These are phyloP conservation scores for Eristalis tenax DNA, from an alignment of 2,888 invertebrate genomes.

Conservation along the genomic window DNA sequence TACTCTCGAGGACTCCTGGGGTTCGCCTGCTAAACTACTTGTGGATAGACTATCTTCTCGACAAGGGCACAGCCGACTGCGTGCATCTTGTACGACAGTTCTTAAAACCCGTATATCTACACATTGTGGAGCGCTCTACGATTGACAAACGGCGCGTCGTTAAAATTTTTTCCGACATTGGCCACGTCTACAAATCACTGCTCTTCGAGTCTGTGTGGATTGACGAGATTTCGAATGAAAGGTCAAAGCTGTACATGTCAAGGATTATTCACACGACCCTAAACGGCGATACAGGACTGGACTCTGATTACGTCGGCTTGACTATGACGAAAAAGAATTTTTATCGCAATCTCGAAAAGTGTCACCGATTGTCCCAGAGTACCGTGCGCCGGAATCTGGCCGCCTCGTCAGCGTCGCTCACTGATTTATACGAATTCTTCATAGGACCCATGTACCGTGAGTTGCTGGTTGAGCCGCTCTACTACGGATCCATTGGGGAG, in stretches of 20 bases:
- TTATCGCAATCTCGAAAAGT: conserved; percentile 78
- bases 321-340: conserved; percentile 77
- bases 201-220: conserved; percentile 77
- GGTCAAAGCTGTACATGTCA: conserved; percentile 77
- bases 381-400: conserved; percentile 23
- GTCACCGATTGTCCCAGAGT: conserved; percentile 74
- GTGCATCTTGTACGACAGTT: conserved; percentile 75
- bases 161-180: conserved; percentile 77
- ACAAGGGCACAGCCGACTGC: conserved; percentile 76
- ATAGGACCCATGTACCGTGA: conserved; percentile 75
- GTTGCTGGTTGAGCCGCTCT: conserved; percentile 76
- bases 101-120: conserved; percentile 76
- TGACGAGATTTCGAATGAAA: conserved; percentile 78
- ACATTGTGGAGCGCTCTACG: conserved; percentile 76
- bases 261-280: conserved; percentile 77
- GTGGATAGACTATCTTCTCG: conserved; percentile 79
- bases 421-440: conserved; percentile 71
- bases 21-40: conserved; percentile 78
- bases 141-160: conserved; percentile 76
- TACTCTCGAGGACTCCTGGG: conserved; percentile 76
- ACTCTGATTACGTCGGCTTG: conserved; percentile 75
- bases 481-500: conserved; percentile 76
- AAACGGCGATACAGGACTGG: conserved; percentile 77
- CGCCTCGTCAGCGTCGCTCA: conserved; percentile 70
- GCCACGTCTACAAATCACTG: conserved; percentile 76